Evolutionary conservation across 1,140 invertebrate genomes (phyloP), one percentile per base, ranked within the genome.

Genomic region (Gonatopus flavifemur): DNA sequence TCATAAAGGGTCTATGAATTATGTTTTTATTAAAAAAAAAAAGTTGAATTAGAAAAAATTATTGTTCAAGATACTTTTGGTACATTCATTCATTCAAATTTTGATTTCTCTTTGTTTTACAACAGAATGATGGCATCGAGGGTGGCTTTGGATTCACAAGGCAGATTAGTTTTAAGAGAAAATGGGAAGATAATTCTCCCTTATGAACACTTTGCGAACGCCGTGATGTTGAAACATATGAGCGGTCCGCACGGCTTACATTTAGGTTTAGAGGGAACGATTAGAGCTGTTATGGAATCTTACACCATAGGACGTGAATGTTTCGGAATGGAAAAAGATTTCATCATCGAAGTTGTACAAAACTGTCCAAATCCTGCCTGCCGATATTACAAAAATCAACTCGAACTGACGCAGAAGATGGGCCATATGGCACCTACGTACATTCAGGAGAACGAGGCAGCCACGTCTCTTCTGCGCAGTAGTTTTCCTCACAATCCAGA

Each of bases 301-400:
- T 92, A 91, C 57, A 91, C 89, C 40, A 90, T 91, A 66, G 89
- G 90, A 1, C 76, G 88, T 32, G 90, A 92, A 67, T 88, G 88
- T 69, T 91, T 91, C 78, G 90, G 90, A 19, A 91, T 92, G 89
- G 90, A 92, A 70, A 91, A 91, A 69, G 90, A 91, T 67, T 92
- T 92, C 62, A 91, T 92, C 31, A 82, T 91, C 45, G 89, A 92
- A 74, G 89, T 92, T 24, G 88, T 92, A 9, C 88, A 91, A 69
- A 91, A 90, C 54, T 92, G 90, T 64, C 89, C 89, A 0, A 91
- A 90, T 76, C 88, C 88, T 20, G 88, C 88, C 22, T 92, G 90
- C 63, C 83, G 89, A 18, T 92, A 89, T 67, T 91, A 91, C 64
- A 92, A 92, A 69, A 91, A 86, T 72, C 89, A 92, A 66, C 76